A percentile compares a stretch with the other conserved stretches of the same genome.
Conservation (phyloP, 2,797 vertebrate species). For the Clarias fuscus region DNA sequence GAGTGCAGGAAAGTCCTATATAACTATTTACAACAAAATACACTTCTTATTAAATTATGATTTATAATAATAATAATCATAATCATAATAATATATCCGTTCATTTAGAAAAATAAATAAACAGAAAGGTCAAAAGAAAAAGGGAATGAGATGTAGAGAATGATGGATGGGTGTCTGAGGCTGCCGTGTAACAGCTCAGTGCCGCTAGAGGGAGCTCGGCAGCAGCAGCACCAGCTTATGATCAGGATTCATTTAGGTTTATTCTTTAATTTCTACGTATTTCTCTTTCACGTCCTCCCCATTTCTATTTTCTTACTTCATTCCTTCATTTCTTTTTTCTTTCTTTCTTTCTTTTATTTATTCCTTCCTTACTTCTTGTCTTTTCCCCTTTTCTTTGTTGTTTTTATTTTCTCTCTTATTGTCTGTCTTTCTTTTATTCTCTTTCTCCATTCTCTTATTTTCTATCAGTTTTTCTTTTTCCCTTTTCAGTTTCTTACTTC, state of each 20-base stretch:
- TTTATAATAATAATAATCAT: not conserved
- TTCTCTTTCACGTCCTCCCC: not conserved
- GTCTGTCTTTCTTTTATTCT: not conserved
- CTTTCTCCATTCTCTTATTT: not conserved
- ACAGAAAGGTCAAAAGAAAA: not conserved
- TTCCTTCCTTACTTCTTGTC: not conserved
- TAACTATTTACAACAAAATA: not conserved
- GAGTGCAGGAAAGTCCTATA: not conserved
- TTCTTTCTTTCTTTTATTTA: not conserved
- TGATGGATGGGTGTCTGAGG: not conserved
- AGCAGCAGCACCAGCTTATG: not conserved
- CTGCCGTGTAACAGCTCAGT: not conserved
- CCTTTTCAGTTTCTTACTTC: not conserved
- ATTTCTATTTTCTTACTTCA: not conserved
- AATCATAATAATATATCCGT: not conserved
- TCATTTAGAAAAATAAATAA: not conserved
- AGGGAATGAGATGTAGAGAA: not conserved
- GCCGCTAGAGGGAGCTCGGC: constrained; percentile 19
- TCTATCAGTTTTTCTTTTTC: not conserved
- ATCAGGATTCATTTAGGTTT: not conserved
- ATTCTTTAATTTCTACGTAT: not conserved
- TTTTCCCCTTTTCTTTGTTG: not conserved
- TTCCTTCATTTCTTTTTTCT: not conserved
- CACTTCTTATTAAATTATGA: not conserved
- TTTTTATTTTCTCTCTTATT: too few species aligned